Conservation (phyloP, 2,113 vertebrate genomes). For the Vireo altiloquus region DNA sequence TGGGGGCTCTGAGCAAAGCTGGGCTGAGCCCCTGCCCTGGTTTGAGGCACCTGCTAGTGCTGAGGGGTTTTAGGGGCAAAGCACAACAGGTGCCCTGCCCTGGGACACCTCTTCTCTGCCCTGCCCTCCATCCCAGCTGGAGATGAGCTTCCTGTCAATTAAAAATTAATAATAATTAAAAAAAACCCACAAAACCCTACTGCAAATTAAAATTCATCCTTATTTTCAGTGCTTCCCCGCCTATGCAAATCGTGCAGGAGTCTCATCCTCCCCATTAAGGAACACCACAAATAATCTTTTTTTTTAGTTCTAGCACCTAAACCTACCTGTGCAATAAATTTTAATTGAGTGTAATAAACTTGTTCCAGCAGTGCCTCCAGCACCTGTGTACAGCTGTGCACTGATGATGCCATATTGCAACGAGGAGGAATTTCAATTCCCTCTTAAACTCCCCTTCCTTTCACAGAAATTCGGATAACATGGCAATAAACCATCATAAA, state of each 20-base stretch:
- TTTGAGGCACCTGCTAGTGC: not conserved
- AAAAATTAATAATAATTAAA: not conserved
- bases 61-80: not conserved
- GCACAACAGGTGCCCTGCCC: not conserved
- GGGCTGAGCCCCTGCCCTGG: not conserved
- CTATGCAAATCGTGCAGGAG: not conserved
- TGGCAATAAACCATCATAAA: not conserved
- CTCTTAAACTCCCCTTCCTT: not conserved
- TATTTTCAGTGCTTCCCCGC: not conserved
- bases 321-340: constrained; percentile 2
- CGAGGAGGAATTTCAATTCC: not conserved
- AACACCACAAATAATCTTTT: not conserved
- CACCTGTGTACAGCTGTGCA: constrained; percentile 1
- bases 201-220: not conserved
- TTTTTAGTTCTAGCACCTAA: not conserved
- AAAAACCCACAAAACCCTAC: too few relatives aligned
- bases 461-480: not conserved
- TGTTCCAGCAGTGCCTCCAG: not conserved
- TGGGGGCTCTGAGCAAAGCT: not conserved
- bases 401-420: not conserved
- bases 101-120: not conserved
- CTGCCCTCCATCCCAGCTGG: not conserved
- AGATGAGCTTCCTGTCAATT: not conserved
- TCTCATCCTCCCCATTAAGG: not conserved
- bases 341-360: constrained; percentile 17